Conservation (phyloP, 2,113 vertebrate species). For the Percina caprodes region DNA sequence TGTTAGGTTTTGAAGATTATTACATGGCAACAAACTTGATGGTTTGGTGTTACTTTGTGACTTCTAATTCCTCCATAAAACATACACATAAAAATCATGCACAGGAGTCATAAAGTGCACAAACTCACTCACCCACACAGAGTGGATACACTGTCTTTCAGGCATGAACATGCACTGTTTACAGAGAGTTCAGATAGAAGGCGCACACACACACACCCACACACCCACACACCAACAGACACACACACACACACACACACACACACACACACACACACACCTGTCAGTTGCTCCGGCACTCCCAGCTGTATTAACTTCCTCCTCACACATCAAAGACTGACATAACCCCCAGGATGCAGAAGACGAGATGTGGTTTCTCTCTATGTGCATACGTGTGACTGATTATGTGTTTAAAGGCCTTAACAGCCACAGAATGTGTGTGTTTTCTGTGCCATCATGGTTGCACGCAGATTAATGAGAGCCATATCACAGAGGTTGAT, state of each 20-base stretch:
- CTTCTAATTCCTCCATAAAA: neutral
- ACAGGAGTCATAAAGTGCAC: neutral
- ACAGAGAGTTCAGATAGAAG: neutral
- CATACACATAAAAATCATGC: neutral
- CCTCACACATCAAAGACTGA: constrained; percentile 42
- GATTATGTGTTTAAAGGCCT: constrained; percentile 2
- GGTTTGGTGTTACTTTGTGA: too few relatives aligned
- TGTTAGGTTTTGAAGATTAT: too few relatives aligned
- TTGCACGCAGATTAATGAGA: neutral
- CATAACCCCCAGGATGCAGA: constrained; percentile 25
- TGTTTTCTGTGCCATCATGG: neutral
- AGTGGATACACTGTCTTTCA: too few relatives aligned
- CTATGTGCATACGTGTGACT: constrained; percentile 1
- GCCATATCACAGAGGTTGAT: neutral
- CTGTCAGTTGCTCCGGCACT: constrained; percentile 17
- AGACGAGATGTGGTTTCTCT: neutral
- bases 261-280: neutral
- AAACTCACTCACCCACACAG: too few relatives aligned
- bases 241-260: constrained; percentile 1
- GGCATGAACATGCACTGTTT: neutral
- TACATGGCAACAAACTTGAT: too few relatives aligned
- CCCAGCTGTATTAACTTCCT: constrained; percentile 31
- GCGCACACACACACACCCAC: neutral
- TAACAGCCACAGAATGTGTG: neutral
- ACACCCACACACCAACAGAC: neutral